A percentile compares a stretch with the other conserved stretches of the same genome.
Conservation (phyloP, 2,797 vertebrate species). For the Coregonus suidteri region DNA sequence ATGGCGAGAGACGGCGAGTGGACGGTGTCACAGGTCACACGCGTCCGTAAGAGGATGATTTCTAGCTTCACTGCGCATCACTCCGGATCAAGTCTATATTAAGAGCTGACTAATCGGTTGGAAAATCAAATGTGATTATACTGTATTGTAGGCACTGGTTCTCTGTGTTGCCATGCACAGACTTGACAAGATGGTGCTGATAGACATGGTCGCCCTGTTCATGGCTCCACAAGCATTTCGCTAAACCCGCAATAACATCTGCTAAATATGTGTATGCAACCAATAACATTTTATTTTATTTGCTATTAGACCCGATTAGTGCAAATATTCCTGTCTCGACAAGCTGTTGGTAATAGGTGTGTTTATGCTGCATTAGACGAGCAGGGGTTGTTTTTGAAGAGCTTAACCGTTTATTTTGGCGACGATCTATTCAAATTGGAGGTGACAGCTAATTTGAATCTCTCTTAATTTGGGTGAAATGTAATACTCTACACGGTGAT, state of each 20-base stretch:
- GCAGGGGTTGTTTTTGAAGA: conserved; percentile 58
- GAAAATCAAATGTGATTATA: conserved; percentile 9
- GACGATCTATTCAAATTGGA: conserved; percentile 79
- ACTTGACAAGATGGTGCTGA: no score
- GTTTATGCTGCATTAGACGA: conserved; percentile 65
- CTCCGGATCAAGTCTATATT: conserved; percentile 65
- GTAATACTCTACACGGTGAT: conserved; percentile 81
- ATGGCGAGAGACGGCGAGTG: conserved; percentile 58
- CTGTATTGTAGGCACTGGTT: conserved; percentile 3
- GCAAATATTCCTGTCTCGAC: conserved; percentile 50
- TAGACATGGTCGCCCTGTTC: no score
- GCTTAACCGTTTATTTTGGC: conserved; percentile 74
- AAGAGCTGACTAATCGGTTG: conserved; percentile 38
- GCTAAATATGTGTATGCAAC: no score
- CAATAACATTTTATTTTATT: background rate
- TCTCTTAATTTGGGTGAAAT: conserved; percentile 79
- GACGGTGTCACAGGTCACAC: conserved; percentile 72
- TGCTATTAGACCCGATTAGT: conserved; percentile 61
- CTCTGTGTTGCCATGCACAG: conserved; percentile 44
- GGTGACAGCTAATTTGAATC: conserved; percentile 83
- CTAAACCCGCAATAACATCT: no score
- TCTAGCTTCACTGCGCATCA: conserved; percentile 74
- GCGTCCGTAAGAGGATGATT: conserved; percentile 76
- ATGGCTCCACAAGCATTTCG: no score
- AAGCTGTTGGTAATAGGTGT: conserved; percentile 58